Evolutionary conservation across 2,888 invertebrate species (phyloP), one percentile per base, ranked within the genome.

Genomic region (Heteropelma amictum): DNA sequence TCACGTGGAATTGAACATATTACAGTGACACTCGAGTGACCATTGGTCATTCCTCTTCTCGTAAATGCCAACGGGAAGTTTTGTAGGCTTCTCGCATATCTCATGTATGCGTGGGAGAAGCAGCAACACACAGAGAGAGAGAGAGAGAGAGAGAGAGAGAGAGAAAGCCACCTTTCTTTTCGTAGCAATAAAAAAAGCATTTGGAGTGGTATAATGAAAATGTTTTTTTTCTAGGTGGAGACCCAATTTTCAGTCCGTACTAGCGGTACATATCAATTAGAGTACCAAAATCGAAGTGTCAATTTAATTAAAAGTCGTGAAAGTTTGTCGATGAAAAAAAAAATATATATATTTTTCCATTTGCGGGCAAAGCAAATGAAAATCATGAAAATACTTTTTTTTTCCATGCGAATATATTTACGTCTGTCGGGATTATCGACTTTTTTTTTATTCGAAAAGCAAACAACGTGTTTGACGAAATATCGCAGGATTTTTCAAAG

Each of bases 11-110:
- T 38, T 42, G 1, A 45, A 60, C 51, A 53, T 49, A 47, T 23
- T 23, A 73, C 72, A 78, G 75, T 69, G 78, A 76, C 76, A 78
- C 73, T 69, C 61, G 42, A 67, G 49, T 56, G 67, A 61, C 58
- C 60, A 58, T 64, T 71, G 67, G 60, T 74, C 71, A 67, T 30
- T 63, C 12, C 17, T 30, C 3, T 47, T 4, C 38, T 30, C 45
- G 51, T 53, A 61, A 51, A 53, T 54, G 45, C 54, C 23, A 49
- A 30, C 65, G 40, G 47, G 8, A 7, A 54, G 40, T 65, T 54
- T 54, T 12, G 54, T 60, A 56, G 4, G 40, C 47, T 28, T 26
- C 12, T 30, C 28, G 40, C 17, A 61, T 28, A 17, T 19, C 33
- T n/a, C n/a, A n/a, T n/a, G n/a, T n/a, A 19, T 54, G 47, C n/a